phyloP scores from a whole-genome alignment of 2,113 vertebrate species.

The Zeus faber region DNA sequence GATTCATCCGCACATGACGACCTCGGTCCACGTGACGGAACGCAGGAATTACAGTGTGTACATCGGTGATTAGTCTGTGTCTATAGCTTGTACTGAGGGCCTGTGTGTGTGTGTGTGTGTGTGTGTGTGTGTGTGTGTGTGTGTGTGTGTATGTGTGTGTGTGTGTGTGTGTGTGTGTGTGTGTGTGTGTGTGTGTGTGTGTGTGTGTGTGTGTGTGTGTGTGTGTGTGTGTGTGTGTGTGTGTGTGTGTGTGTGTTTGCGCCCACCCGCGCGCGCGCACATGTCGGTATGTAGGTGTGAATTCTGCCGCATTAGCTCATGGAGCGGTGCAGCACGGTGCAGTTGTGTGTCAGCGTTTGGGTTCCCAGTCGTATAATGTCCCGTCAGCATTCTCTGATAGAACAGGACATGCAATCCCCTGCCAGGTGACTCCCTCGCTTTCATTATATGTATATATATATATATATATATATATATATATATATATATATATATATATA shows the following conservation, averaged over 20 bases:
- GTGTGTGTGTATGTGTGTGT: not conserved
- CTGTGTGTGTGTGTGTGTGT: not conserved
- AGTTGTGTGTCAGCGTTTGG: constrained; percentile 1
- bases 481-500: no score
- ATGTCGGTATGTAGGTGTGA: not conserved
- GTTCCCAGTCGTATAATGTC: constrained; percentile 26
- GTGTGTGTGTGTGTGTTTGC: constrained; percentile 9
- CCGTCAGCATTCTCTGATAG: constrained; percentile 35
- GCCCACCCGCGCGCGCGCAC: no score
- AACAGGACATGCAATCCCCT: constrained; percentile 14
- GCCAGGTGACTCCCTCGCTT: constrained; percentile 23
- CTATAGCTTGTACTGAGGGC: not conserved
- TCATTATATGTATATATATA: no score
- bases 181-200: not conserved
- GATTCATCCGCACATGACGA: no score
- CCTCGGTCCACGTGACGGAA: no score
- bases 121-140: not conserved
- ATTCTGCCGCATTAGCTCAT: constrained; percentile 10
- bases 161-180: not conserved
- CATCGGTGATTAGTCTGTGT: not conserved
- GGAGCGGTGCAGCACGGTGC: constrained; percentile 29
- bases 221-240: constrained; percentile 3
- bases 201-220: not conserved
- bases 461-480: no score
- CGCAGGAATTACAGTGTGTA: not conserved